Evolutionary conservation across 2,797 vertebrate genomes (phyloP), one percentile per base, ranked within the genome.

Genomic region (Tenualosa thibaudeaui): DNA sequence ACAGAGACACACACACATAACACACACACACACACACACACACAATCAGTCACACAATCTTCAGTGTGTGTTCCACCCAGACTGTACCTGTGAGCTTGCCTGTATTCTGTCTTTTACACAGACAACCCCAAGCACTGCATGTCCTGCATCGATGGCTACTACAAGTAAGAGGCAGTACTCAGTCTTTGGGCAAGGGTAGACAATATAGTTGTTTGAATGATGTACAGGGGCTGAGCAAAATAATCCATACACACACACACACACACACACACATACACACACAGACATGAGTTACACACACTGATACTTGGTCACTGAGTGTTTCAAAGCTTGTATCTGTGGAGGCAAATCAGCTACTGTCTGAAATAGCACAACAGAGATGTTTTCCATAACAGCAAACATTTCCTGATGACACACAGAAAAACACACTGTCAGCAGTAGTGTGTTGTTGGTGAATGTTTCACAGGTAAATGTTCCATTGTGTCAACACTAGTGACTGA

Each of bases 41-140:
- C 51, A 53, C 51, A 15, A 15, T 4, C 51, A 54, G 3, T 54
- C 51, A 54, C 51, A 54, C 51, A 12, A 54, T 15, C 1, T 54
- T 12, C 51, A 54, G 51, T 6, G 50, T 51, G 50, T 56, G 54
- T 56, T 5, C 54, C 22, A 7, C 19, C 56, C 56, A 58, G 19
- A 58, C 86, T 43, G 81, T 60, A 81, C 88, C 87, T 84, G 85
- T 60, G 78, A 26, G 46, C 82, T 85, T 31, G 4, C 13, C 68
- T 40, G 31, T 7, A 2, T 62, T 53, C 10, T 88, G 88, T 88
- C 5, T 60, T 88, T 86, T 85, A 87, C 85, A 91, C 95, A 99
- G 98, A 96, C 95, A 96, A 98, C 91, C 97, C 97, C 87, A 94
- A 92, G 92, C 92, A 92, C 88, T 99, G 98, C 90, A 92, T 94